A percentile compares a stretch with the other conserved stretches of the same genome.
Conservation (phyloP, 2,113 vertebrate genomes). For the Xerus inauris region DNA sequence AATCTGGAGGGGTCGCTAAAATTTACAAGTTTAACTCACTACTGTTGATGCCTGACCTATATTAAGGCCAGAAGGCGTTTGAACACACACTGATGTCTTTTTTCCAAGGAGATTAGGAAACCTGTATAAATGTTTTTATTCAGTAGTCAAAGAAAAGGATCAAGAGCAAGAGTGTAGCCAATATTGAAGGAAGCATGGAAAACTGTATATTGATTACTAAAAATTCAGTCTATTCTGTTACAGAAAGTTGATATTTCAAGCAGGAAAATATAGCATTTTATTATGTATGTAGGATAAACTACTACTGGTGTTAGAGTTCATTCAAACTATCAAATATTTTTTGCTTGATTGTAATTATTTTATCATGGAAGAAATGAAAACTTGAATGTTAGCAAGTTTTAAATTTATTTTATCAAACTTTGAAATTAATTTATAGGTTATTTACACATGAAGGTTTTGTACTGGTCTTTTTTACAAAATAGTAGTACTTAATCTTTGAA, state of each 20-base stretch:
- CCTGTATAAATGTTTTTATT: slow-evolving; percentile 39
- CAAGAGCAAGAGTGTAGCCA: slow-evolving; percentile 25
- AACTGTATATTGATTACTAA: neutral
- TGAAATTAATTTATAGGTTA: slow-evolving; percentile 17
- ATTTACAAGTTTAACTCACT: neutral
- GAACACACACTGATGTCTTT: slow-evolving; percentile 21
- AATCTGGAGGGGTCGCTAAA: slow-evolving; percentile 32
- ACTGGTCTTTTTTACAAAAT: neutral
- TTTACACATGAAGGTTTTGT: neutral
- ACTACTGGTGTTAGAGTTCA: neutral
- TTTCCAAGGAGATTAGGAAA: slow-evolving; percentile 55
- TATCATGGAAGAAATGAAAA: slow-evolving; percentile 48
- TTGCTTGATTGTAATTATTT: slow-evolving; percentile 54
- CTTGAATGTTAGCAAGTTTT: slow-evolving; percentile 40
- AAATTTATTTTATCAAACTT: slow-evolving; percentile 52
- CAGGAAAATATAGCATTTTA: slow-evolving; percentile 40
- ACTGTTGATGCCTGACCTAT: neutral
- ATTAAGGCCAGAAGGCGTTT: slow-evolving; percentile 33
- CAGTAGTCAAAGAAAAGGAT: slow-evolving; percentile 22
- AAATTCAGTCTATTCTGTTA: neutral
- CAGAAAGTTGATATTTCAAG: slow-evolving; percentile 50
- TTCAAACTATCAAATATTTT: slow-evolving; percentile 26
- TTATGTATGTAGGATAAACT: neutral
- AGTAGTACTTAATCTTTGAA: neutral
- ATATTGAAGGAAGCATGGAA: neutral